Percentiles rank a stretch among this genome's conserved stretches.
Conservation (phyloP, 2,797 vertebrate species). For the Knipowitschia caucasica region DNA sequence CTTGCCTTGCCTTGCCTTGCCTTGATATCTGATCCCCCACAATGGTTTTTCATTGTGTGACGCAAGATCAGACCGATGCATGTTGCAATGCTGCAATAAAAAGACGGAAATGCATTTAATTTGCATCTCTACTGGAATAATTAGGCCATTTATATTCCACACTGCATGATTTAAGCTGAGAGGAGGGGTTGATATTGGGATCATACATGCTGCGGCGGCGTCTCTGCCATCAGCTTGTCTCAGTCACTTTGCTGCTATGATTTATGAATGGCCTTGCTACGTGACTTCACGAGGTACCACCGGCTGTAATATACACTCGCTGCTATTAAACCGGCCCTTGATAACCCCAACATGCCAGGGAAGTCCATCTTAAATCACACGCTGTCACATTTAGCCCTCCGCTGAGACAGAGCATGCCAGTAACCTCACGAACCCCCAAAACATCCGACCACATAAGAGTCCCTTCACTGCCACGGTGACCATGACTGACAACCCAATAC, state of each 20-base stretch:
- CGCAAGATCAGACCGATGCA: constrained; percentile 51
- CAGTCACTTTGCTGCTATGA: constrained; percentile 74
- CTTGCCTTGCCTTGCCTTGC: neutral
- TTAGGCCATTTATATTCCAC: constrained; percentile 77
- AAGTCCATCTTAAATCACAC: constrained; percentile 65
- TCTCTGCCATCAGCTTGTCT: constrained; percentile 72
- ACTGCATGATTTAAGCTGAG: constrained; percentile 70
- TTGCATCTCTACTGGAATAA: constrained; percentile 68
- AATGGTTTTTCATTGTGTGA: constrained; percentile 24
- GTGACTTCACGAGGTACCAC: constrained; percentile 56
- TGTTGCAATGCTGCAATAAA: constrained; percentile 53
- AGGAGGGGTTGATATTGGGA: constrained; percentile 66
- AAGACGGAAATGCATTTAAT: constrained; percentile 63
- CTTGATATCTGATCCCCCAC: neutral
- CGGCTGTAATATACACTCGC: constrained; percentile 58
- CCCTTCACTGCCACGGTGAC: constrained; percentile 41
- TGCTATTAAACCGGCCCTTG: constrained; percentile 68
- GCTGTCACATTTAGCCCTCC: constrained; percentile 28
- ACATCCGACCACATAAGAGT: constrained; percentile 26
- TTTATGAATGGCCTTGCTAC: constrained; percentile 74
- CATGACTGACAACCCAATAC: constrained; percentile 24
- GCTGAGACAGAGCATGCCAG: constrained; percentile 35
- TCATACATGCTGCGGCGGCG: constrained; percentile 67
- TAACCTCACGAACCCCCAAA: neutral
- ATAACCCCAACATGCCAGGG: constrained; percentile 74